Conservation (phyloP, 2,888 invertebrate species). For the Seira ritae region DNA sequence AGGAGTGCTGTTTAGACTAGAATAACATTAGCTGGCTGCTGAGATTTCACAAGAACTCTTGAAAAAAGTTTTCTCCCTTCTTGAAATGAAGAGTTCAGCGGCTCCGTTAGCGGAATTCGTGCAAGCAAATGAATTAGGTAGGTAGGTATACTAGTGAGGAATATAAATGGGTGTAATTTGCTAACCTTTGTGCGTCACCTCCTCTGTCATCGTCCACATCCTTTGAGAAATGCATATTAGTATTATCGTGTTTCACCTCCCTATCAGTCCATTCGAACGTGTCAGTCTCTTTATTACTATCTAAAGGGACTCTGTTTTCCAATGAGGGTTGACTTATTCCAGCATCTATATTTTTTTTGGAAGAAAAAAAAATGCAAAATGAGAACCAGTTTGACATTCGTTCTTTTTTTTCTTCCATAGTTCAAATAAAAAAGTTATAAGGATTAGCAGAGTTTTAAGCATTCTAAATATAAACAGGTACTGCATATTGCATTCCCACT, state of each 20-base stretch:
- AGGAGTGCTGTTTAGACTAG: no score
- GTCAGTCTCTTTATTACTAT: conserved; percentile 67
- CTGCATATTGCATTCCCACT: no score
- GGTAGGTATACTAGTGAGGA: no score
- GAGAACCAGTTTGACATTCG: background rate
- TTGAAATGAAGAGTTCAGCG: no score
- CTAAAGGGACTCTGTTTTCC: conserved; percentile 66
- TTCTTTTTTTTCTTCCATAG: background rate
- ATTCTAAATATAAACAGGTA: no score
- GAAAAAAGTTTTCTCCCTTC: no score
- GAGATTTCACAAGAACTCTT: no score
- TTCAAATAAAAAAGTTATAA: background rate
- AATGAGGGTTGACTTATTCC: conserved; percentile 65
- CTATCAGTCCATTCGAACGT: conserved; percentile 66
- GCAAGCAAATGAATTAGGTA: no score
- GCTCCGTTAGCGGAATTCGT: no score
- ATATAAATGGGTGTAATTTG: conserved; percentile 2
- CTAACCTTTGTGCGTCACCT: conserved; percentile 53
- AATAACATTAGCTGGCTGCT: no score
- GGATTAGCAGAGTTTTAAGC: background rate
- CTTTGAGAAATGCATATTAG: conserved; percentile 65
- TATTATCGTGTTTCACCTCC: conserved; percentile 55
- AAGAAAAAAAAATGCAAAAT: background rate
- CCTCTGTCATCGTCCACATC: conserved; percentile 63
- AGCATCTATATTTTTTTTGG: conserved; percentile 40